These are phyloP conservation scores for Leucoma salicis DNA, from an alignment of 2,888 invertebrate species.

Conservation along the genomic window DNA sequence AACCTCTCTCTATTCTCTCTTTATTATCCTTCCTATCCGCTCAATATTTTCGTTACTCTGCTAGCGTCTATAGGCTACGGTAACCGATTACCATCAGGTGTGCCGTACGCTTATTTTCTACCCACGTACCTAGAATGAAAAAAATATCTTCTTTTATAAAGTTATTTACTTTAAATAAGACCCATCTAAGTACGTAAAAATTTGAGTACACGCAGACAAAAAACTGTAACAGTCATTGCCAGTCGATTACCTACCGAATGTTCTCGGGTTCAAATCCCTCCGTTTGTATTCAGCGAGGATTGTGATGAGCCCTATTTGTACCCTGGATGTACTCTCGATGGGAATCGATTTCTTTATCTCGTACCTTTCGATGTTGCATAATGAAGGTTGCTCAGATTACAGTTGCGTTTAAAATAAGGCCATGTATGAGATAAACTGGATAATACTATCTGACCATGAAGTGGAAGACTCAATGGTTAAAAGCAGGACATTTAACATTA, in stretches of 20 bases:
- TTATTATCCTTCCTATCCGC: too few species aligned
- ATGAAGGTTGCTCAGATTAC: conserved; percentile 11
- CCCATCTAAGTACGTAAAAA: conserved; percentile 4
- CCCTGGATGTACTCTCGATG: conserved; percentile 34
- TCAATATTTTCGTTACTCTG: too few species aligned
- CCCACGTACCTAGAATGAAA: too few species aligned
- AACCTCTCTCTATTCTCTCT: too few species aligned
- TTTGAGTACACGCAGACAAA: conserved; percentile 8
- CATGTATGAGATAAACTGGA: not conserved
- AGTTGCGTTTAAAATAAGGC: not conserved
- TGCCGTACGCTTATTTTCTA: too few species aligned
- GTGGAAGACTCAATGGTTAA: too few species aligned
- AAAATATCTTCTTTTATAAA: too few species aligned
- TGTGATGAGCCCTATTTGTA: conserved; percentile 45
- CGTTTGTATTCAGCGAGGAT: conserved; percentile 46
- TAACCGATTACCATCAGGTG: too few species aligned
- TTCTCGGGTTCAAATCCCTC: conserved; percentile 36
- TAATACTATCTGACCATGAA: not conserved
- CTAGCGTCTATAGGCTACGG: too few species aligned
- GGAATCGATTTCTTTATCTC: conserved; percentile 42
- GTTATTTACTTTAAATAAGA: too few species aligned
- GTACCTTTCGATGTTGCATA: conserved; percentile 26
- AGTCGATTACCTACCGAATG: conserved; percentile 35
- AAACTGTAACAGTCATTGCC: conserved; percentile 18
- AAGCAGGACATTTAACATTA: too few species aligned